Evolutionary conservation across 2,113 vertebrate species (phyloP).

Genomic region (Pseudonaja textilis): DNA sequence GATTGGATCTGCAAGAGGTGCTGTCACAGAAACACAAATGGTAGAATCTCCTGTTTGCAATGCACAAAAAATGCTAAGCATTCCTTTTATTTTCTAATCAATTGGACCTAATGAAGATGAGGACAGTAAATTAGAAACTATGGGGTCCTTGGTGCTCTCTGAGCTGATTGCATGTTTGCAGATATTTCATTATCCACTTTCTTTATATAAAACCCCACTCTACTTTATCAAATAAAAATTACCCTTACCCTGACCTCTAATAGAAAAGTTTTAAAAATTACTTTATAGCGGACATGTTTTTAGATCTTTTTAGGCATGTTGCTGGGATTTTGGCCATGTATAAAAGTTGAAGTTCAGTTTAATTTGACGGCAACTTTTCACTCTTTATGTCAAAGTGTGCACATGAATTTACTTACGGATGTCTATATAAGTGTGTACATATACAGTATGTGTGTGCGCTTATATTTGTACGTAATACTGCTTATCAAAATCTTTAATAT

Average conservation of each 20-base stretch:
- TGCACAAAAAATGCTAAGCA: not conserved
- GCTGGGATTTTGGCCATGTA: conserved; percentile 6
- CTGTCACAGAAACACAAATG: not conserved
- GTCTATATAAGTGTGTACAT: not conserved
- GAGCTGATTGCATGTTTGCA: not conserved
- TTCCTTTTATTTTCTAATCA: not conserved
- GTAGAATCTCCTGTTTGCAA: not conserved
- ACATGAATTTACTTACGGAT: not conserved
- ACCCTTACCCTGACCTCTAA: conserved; percentile 1
- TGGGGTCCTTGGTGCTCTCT: not conserved
- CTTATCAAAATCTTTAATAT: not conserved
- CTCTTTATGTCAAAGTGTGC: not conserved
- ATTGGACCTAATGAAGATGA: not conserved
- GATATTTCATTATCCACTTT: not conserved
- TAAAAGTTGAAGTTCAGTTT: not conserved
- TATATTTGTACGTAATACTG: not conserved
- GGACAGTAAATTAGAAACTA: not conserved
- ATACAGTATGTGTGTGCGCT: not conserved
- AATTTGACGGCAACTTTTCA: not conserved
- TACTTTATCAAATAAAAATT: conserved; percentile 4
- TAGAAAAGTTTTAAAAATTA: conserved; percentile 11
- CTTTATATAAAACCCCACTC: not conserved
- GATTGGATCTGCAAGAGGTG: not conserved
- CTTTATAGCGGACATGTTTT: conserved; percentile 19
- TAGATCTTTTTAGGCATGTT: conserved; percentile 18